These are phyloP conservation scores for Drosophila anomalata DNA, from an alignment of 2,888 invertebrate genomes.

Conservation along the genomic window DNA sequence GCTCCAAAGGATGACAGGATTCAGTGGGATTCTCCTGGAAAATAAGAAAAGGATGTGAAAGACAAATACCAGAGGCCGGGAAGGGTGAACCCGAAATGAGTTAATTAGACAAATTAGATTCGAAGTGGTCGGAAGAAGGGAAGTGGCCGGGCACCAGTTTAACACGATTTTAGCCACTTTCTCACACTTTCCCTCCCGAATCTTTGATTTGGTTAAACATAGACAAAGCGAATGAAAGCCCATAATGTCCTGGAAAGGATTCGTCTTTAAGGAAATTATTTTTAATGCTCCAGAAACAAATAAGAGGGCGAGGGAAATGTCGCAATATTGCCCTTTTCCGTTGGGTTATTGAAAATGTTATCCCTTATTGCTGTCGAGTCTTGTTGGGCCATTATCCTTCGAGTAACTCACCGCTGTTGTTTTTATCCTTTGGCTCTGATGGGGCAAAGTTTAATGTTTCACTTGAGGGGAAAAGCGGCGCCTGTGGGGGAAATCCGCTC, in stretches of 20 bases:
- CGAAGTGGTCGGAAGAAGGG: not conserved
- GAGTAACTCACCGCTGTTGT: constrained; percentile 15
- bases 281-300: constrained; percentile 10
- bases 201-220: not conserved
- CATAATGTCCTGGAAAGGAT: not conserved
- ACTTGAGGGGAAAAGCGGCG: constrained; percentile 21
- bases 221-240: constrained; percentile 1
- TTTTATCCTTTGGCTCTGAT: constrained; percentile 16
- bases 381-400: constrained; percentile 28
- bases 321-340: constrained; percentile 18
- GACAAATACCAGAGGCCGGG: not conserved
- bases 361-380: constrained; percentile 34
- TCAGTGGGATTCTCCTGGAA: constrained; percentile 8
- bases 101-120: constrained; percentile 46
- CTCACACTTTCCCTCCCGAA: not conserved
- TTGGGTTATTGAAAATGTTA: constrained; percentile 40
- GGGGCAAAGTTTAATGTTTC: constrained; percentile 47
- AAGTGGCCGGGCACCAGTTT: not conserved
- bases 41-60: not conserved
- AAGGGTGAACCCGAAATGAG: constrained; percentile 21
- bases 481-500: constrained; percentile 36
- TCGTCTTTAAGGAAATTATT: constrained; percentile 11
- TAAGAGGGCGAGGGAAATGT: not conserved
- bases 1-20: not conserved
- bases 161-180: not conserved